Evolutionary conservation across 2,113 vertebrate species (phyloP), one percentile per base, ranked within the genome.

Genomic region (Xenus cinereus): DNA sequence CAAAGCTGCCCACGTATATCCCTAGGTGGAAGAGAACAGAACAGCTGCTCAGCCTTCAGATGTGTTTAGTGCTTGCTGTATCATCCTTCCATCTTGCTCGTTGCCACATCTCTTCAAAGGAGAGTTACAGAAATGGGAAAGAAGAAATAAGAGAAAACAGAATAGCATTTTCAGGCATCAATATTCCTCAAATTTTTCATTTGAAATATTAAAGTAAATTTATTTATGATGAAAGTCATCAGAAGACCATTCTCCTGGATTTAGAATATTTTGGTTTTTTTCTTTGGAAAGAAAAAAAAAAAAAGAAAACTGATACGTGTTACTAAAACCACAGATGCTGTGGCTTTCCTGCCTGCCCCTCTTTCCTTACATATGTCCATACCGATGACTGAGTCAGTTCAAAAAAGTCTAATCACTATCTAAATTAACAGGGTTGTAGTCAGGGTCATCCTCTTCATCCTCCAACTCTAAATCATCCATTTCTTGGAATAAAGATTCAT

Each of bases 401-500:
- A 89, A 73, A 23, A 75, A 84, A 94, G 97, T 98, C 94, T 98
- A 98, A 94, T 99, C 99, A 37, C 99, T 99, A 74, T 98, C 99
- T 94, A 99, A 97, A 77, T 98, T 98, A 95, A 99, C 98, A 45
- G 99, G 99, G 75, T 99, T 99, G 97, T 99, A 99, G 96, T 99
- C 98, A 13, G 99, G 99, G 72, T 99, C 99, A 15, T 99, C 99
- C 32, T 99, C 99, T 87, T 99, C 99, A 35, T 99, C 98, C 24
- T 98, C 99, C 95, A 99, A 95, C 75, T 99, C 99, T 97, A 99
- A 97, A 95, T 99, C 99, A 81, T 99, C 99, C 96, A 99, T 99
- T 95, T 99, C 99, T 97, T 99, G 99, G 97, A 99, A 99, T 63
- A 99, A 98, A 7, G 99, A 99, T 97, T 99, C 99, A 62, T 99